Evolutionary conservation across 1,140 invertebrate species (phyloP), one percentile per base, ranked within the genome.

Genomic region (Reticulitermes speratus): DNA sequence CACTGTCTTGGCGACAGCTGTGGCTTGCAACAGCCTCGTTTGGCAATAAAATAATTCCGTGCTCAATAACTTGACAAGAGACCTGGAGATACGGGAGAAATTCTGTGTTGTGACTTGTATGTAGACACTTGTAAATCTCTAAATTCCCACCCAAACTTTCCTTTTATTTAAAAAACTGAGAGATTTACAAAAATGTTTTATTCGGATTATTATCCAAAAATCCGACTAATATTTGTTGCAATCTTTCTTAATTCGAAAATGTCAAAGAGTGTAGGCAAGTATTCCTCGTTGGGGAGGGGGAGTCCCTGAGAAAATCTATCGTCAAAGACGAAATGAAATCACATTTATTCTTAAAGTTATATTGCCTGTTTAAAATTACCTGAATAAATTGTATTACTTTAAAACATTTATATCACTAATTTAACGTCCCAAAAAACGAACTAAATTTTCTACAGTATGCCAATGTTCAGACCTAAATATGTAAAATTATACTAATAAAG

Each of bases 251-350:
- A 1, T 21, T 55, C 14, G 14, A 21, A 21, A 65, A 55, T 14
- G 23, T 65, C 45, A n/a, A n/a, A 65, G 84, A 84, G 45, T 82
- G 59, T 45, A 44, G 85, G 55, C 44, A 75, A 45, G 82, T 21
- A 32, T 69, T 86, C 75, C 85, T 86, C 85, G 59, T 55, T 86
- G 59, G 59, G 85, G 30, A 59, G 85, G 85, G 65, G 44, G 65
- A 86, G 59, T 86, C 75, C 85, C 85, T 82, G 85, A 86, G 45
- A 86, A 86, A 86, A 59, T 45, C 85, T 82, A 44, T 86, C 85
- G 75, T 86, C 85, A 86, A 86, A 25, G 23, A 75, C n/a, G 65
- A 75, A 25, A 75, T 75, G 65, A 75, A 85, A 82, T 59, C 38
- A 69, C 21, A 82, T 75, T 86, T 32, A 69, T 65, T 25, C 19